These are phyloP conservation scores for Mormyrus lacerda DNA, from an alignment of 2,113 vertebrate species.

Conservation along the genomic window DNA sequence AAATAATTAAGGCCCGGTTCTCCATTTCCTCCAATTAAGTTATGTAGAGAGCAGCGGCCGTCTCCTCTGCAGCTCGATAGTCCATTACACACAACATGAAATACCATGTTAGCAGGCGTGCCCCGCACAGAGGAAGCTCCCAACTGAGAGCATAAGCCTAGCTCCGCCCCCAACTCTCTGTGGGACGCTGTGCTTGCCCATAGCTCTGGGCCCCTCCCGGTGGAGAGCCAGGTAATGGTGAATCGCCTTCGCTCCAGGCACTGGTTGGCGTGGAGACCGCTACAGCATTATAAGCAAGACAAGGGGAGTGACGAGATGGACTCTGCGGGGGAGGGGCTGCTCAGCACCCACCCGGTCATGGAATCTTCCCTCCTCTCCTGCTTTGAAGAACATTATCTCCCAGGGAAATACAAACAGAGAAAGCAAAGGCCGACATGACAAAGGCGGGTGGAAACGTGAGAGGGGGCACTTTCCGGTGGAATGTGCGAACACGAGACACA, in stretches of 20 bases:
- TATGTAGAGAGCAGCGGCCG: background rate
- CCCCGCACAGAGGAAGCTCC: conserved; percentile 10
- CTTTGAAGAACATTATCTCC: background rate
- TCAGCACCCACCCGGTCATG: background rate
- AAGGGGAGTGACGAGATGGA: background rate
- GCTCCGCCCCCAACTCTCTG: background rate
- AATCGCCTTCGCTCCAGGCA: background rate
- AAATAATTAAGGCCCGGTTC: conserved; percentile 23
- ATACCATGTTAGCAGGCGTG: background rate
- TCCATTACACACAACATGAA: conserved; percentile 16
- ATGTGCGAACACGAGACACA: background rate
- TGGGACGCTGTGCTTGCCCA: background rate
- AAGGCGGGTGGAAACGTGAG: background rate
- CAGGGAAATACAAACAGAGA: background rate
- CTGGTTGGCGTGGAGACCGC: background rate
- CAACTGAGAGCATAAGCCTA: conserved; percentile 19
- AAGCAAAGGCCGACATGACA: background rate
- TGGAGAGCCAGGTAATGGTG: background rate
- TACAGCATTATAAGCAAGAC: background rate
- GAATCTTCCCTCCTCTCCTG: background rate
- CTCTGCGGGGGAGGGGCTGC: background rate
- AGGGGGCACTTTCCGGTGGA: background rate
- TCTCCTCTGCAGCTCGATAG: conserved; percentile 12
- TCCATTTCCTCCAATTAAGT: conserved; percentile 12
- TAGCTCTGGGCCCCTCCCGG: no score